Evolutionary conservation across 2,888 invertebrate genomes (phyloP), one percentile per base, ranked within the genome.

Genomic region (Stenodera caucasica): DNA sequence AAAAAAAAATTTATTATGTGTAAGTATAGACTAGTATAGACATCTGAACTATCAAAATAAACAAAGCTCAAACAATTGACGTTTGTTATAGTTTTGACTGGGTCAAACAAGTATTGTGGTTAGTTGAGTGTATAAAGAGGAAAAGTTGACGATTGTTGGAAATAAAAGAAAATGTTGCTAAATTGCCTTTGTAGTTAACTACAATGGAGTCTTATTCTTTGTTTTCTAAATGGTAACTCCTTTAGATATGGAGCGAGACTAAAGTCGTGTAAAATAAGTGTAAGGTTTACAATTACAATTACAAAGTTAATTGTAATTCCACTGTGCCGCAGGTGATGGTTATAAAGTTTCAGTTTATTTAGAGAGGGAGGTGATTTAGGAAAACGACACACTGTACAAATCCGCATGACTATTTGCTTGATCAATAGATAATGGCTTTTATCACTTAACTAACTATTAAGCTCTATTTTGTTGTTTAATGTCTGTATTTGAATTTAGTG

Each of bases 281-380:
- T 53, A 57, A 49, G 60, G 49, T 57, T 60, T 57, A 57, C 60
- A 37, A 5, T 40, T 26, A 49, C 50, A 53, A 50, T 53, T 49
- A 45, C 54, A 55, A 51, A 57, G 62, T 62, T 62, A 56, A 62
- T 62, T 62, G 52, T 56, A 58, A 58, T 62, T 62, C 50, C 26
- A 49, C 11, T 45, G 49, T 52, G 55, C 49, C 58, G 58, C 62
- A 62, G 62, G 58, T 62, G 62, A 58, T 58, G 12, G 49, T 50
- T 33, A 30, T 32, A 55, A 62, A 61, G 35, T 62, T 62, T 15
- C 49, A 29, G 55, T 58, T 62, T 62, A 56, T 56, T 62, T 55
- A 55, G 26, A 4, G 2, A 5, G 58, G 56, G 52, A 21, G 40
- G 52, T 58, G 55, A 58, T 61, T 61, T 55, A 45, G 11, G 26